Percentiles rank a stretch among this genome's conserved stretches.
phyloP scores from a whole-genome alignment of 2,888 invertebrate species.

The Oscheius onirici region DNA sequence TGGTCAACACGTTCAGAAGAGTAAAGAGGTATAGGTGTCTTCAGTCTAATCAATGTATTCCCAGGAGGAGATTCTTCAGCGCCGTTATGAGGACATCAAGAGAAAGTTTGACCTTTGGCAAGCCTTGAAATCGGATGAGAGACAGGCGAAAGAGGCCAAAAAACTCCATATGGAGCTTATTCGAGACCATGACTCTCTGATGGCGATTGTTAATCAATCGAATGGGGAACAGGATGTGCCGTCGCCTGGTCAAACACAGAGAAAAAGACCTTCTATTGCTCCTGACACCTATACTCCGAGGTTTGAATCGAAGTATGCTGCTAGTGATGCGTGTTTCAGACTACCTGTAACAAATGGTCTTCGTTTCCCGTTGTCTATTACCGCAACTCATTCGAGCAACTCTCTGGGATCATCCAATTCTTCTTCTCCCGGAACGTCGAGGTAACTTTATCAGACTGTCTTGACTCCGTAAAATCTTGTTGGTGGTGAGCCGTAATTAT shows the following conservation, averaged over 20 bases:
- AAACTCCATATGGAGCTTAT: constrained; percentile 26
- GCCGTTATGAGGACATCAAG: constrained; percentile 24
- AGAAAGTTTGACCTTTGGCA: constrained; percentile 29
- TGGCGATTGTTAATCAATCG: neutral
- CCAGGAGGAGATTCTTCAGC: constrained; percentile 27
- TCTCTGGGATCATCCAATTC: constrained; percentile 14
- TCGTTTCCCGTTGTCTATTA: constrained; percentile 15
- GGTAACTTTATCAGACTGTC: neutral
- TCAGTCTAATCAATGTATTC: neutral
- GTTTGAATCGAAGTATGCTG: no score
- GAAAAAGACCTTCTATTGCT: constrained; percentile 28
- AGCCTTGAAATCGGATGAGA: constrained; percentile 10
- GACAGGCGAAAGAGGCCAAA: constrained; percentile 18
- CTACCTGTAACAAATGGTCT: neutral
- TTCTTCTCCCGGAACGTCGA: constrained; percentile 26
- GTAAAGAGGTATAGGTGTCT: constrained; percentile 12
- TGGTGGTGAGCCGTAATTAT: no score
- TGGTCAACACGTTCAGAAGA: neutral
- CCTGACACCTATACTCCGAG: constrained; percentile 29
- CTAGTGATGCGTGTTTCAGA: no score
- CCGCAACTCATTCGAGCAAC: constrained; percentile 1
- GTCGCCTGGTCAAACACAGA: constrained; percentile 15
- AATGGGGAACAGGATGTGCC: neutral
- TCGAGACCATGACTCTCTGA: constrained; percentile 23
- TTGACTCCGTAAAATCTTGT: no score